Percentiles rank a stretch among this genome's conserved stretches.
Conservation (phyloP, 1,140 invertebrate species). For the Pteromalus puparum region DNA sequence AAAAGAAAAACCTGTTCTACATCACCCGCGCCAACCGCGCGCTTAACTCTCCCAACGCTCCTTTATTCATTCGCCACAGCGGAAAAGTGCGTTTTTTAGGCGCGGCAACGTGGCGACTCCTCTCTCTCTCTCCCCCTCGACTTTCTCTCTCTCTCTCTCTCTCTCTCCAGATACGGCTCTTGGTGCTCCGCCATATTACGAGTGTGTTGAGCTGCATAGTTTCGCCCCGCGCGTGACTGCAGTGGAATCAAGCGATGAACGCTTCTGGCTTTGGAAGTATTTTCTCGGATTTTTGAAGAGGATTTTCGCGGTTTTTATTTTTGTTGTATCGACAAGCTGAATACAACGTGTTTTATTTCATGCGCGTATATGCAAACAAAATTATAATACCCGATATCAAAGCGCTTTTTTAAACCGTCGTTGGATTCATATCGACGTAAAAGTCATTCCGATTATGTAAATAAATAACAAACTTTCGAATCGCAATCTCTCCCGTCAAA, state of each 20-base stretch:
- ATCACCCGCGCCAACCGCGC: not conserved
- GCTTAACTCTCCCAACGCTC: slow-evolving; percentile 16
- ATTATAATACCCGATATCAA: too few relatives aligned
- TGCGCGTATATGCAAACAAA: too few relatives aligned
- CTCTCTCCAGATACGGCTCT: not conserved
- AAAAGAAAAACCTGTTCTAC: not conserved
- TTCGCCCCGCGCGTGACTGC: slow-evolving; percentile 38
- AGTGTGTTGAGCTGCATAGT: not conserved
- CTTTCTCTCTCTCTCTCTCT: not conserved
- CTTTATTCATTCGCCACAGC: slow-evolving; percentile 5
- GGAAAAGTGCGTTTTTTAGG: slow-evolving; percentile 29
- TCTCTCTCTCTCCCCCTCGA: not conserved
- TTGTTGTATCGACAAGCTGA: too few relatives aligned
- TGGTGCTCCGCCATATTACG: slow-evolving; percentile 4
- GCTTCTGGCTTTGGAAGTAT: too few relatives aligned
- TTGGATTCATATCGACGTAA: too few relatives aligned
- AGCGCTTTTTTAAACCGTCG: too few relatives aligned
- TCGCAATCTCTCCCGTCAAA: too few relatives aligned
- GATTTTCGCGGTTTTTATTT: too few relatives aligned
- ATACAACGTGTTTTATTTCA: too few relatives aligned
- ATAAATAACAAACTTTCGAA: not conserved
- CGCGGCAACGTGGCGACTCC: not conserved
- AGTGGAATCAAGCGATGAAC: not conserved
- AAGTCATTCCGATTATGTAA: too few relatives aligned
- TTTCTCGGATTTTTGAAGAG: too few relatives aligned